A percentile compares a stretch with the other conserved stretches of the same genome.
phyloP scores from a whole-genome alignment of 2,113 vertebrate species.

The Neogale vison region DNA sequence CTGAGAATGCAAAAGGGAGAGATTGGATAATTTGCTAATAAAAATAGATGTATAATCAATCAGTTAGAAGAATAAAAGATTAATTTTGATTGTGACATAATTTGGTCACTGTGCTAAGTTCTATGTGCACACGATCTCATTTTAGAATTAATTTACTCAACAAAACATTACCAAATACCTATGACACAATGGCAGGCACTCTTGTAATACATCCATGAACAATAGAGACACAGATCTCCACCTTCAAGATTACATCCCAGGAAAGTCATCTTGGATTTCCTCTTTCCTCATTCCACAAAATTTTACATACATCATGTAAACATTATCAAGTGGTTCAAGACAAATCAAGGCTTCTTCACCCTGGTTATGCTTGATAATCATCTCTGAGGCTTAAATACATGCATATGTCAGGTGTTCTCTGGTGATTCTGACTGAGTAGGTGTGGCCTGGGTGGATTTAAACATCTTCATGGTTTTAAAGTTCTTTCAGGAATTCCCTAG shows the following conservation, averaged over 20 bases:
- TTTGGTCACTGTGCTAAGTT: background rate
- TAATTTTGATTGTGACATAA: background rate
- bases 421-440: background rate
- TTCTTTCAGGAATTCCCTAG: background rate
- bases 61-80: background rate
- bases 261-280: background rate
- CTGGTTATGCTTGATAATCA: background rate
- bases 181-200: background rate
- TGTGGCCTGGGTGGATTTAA: background rate
- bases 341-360: background rate
- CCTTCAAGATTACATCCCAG: background rate
- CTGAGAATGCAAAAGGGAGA: background rate
- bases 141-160: background rate
- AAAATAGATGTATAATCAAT: background rate
- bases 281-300: background rate
- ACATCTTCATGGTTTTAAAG: background rate
- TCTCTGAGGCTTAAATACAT: background rate
- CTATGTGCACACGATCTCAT: background rate
- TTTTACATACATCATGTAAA: background rate
- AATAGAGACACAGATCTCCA: background rate
- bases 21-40: background rate
- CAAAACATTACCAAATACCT: background rate
- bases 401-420: background rate
- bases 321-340: background rate
- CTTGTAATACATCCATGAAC: background rate